Conservation (phyloP, 1,140 invertebrate species). For the Prorops nasuta region DNA sequence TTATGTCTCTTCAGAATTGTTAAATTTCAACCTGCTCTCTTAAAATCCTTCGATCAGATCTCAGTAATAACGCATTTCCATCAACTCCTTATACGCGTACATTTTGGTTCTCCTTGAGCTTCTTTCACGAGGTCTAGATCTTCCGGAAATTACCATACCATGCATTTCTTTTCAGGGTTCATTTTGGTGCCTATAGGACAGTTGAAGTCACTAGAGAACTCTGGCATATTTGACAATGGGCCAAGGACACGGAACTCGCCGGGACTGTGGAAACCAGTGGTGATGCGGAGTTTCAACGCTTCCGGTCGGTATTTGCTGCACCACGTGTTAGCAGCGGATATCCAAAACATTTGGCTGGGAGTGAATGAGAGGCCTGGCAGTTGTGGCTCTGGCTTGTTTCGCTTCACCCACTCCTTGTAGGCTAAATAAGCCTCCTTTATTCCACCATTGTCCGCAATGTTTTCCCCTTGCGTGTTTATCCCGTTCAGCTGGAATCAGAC, state of each 20-base stretch:
- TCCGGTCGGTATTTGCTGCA: constrained; percentile 70
- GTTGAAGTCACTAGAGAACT: constrained; percentile 84
- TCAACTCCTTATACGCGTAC: no score
- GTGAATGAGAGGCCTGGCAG: constrained; percentile 62
- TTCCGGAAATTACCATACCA: constrained; percentile 66
- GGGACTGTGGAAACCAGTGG: constrained; percentile 76
- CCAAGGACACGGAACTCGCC: constrained; percentile 82
- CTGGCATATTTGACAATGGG: constrained; percentile 84
- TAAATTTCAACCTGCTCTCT: no score
- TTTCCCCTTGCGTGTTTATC: constrained; percentile 87
- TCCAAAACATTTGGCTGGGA: constrained; percentile 77
- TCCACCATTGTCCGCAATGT: constrained; percentile 89
- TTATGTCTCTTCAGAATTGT: no score
- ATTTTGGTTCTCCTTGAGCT: no score
- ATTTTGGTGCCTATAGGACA: constrained; percentile 79
- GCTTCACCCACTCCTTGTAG: constrained; percentile 69
- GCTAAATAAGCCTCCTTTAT: constrained; percentile 84
- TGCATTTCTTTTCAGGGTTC: constrained; percentile 88
- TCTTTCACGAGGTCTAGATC: no score
- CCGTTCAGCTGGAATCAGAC: constrained; percentile 70
- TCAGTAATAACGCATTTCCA: no score
- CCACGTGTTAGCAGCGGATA: constrained; percentile 69
- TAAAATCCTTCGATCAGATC: no score
- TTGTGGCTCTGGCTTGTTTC: constrained; percentile 64
- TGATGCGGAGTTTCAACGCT: constrained; percentile 70